phyloP scores from a whole-genome alignment of 2,113 vertebrate genomes.

The Sebastes schlegelii region DNA sequence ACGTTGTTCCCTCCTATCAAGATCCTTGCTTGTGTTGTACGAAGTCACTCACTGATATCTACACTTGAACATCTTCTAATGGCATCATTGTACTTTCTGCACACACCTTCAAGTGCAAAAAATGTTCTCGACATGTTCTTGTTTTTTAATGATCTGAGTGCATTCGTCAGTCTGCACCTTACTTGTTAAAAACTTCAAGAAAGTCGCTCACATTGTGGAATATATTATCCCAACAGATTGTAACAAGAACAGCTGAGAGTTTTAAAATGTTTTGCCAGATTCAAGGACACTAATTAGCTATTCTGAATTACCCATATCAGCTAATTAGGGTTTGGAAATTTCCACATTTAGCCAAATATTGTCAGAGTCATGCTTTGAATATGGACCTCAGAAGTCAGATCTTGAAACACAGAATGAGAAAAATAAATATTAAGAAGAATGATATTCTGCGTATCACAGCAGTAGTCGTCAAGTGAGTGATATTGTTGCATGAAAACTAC shows the following conservation, averaged over 20 bases:
- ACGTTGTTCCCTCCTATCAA: too few species aligned
- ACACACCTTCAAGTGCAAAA: slow-evolving; percentile 2
- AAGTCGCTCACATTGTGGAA: neutral
- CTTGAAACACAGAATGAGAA: neutral
- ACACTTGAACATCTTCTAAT: slow-evolving; percentile 11
- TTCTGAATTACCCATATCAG: slow-evolving; percentile 11
- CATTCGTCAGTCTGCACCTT: slow-evolving; percentile 2
- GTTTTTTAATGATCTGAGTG: slow-evolving; percentile 28
- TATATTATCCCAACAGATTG: slow-evolving; percentile 37
- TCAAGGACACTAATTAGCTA: slow-evolving; percentile 19
- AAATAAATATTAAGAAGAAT: neutral
- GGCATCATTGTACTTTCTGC: neutral
- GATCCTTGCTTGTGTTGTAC: too few species aligned
- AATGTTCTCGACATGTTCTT: slow-evolving; percentile 16
- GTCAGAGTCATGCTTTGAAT: neutral
- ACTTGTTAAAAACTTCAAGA: slow-evolving; percentile 14
- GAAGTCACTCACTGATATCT: neutral
- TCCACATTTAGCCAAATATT: slow-evolving; percentile 17
- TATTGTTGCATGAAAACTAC: slow-evolving; percentile 39
- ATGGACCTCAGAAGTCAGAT: neutral
- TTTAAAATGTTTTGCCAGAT: slow-evolving; percentile 25
- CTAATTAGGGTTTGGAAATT: slow-evolving; percentile 31
- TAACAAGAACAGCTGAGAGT: slow-evolving; percentile 14
- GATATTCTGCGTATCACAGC: slow-evolving; percentile 5
- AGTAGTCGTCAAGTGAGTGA: slow-evolving; percentile 20